Base-by-base conservation (phyloP, 1,140 invertebrate species). In the Philaenus spumarius region DNA sequence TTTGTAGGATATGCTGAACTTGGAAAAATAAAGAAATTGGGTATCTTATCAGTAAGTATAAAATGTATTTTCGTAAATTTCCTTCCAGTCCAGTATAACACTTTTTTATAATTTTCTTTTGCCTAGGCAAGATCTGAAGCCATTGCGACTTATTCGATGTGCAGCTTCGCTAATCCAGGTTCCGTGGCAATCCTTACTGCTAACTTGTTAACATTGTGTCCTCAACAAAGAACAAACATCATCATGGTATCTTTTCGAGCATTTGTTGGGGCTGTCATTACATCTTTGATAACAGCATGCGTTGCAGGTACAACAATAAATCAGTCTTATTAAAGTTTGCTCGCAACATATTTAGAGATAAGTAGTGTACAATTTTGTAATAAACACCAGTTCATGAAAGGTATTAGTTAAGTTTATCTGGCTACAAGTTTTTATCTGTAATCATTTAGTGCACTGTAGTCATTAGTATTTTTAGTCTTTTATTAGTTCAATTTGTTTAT, bases 121-220 rank as follows among this genome's bases (percentile, higher is more conserved):
- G n/a, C 51, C 51, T 68, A 90, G 87, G 69, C 73, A 2, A 75
- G 92, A 68, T 82, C 85, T 42, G 80, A 87, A 65, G 82, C 85
- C 1, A 91, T 98, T 30, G 87, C 93, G 0, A 98, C 95, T 0
- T 98, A 89, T 69, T 90, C 95, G 0, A 80, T 98, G 11, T 98
- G 95, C 70, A 94, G 95, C 0, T 99, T 98, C 75, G 86, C 95
- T 0, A 98, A 98, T 78, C 87, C 95, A 2, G 81, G 84, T 0
- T 91, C 93, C 0, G 82, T 97, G 23, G 95, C 93, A 2, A 93
- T 96, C 40, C 82, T 92, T 70, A 80, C 98, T 6, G 93, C 92
- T 0, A 80, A 81, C 0, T 71, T 98, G n/a, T 75, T 81, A 0
- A 80, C 85, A 2, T 78, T 98, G 75, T 85, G 89, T 0, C 95